Percentiles rank a stretch among this genome's conserved stretches.
Conservation (phyloP, 1,140 invertebrate species). For the Saccostrea cuccullata region DNA sequence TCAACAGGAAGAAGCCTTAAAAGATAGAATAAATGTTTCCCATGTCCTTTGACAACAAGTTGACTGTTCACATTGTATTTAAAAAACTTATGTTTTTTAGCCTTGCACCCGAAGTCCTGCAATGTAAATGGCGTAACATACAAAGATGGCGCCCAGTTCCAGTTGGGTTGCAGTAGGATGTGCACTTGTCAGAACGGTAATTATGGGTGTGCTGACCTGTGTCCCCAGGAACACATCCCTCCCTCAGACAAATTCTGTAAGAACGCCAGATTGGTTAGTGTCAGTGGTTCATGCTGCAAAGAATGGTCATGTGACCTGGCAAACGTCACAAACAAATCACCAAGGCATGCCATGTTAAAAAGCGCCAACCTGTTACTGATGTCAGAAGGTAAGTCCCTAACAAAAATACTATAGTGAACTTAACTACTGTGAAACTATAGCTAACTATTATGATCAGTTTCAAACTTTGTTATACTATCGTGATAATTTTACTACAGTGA, state of each 20-base stretch:
- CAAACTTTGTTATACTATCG: too few relatives aligned
- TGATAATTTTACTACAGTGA: too few relatives aligned
- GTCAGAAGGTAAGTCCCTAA: neutral
- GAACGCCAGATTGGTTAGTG: conserved; percentile 83
- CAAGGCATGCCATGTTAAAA: conserved; percentile 44
- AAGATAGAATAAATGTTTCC: too few relatives aligned
- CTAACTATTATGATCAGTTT: too few relatives aligned
- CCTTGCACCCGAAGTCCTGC: conserved; percentile 62
- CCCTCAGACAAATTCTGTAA: conserved; percentile 80
- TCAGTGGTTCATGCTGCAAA: conserved; percentile 85
- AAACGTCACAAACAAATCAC: conserved; percentile 55
- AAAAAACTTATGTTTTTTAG: neutral
- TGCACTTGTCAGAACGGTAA: conserved; percentile 85
- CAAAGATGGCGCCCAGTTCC: conserved; percentile 84
- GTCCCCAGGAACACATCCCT: conserved; percentile 85
- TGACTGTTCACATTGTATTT: too few relatives aligned
- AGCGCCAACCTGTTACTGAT: conserved; percentile 23
- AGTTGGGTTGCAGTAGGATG: conserved; percentile 84
- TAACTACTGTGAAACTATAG: too few relatives aligned
- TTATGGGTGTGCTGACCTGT: conserved; percentile 86
- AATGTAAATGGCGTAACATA: conserved; percentile 83
- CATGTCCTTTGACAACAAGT: too few relatives aligned
- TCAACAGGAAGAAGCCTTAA: too few relatives aligned
- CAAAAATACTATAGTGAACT: neutral
- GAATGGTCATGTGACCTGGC: conserved; percentile 84